phyloP scores from a whole-genome alignment of 1,140 invertebrate species.

The Solen grandis region DNA sequence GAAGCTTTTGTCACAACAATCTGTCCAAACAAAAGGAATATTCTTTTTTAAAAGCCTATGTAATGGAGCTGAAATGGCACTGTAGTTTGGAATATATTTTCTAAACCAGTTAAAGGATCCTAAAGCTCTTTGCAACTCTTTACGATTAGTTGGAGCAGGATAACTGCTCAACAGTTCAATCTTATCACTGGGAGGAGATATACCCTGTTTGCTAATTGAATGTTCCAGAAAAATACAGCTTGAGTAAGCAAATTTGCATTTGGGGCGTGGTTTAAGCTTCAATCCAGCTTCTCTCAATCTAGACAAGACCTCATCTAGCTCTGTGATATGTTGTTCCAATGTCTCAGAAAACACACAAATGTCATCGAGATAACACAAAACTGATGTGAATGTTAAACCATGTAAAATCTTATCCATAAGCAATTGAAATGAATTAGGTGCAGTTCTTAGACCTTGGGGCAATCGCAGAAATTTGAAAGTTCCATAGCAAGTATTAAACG shows the following conservation, averaged over 20 bases:
- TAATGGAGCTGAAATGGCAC: constrained; percentile 37
- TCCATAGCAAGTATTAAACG: constrained; percentile 56
- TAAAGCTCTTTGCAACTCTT: constrained; percentile 40
- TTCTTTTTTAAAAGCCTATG: constrained; percentile 41
- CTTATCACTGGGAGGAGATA: constrained; percentile 34
- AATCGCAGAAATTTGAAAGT: constrained; percentile 49
- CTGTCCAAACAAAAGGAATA: constrained; percentile 26
- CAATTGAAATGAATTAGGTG: constrained; percentile 48
- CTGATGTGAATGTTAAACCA: constrained; percentile 42
- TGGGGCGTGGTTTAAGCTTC: constrained; percentile 33
- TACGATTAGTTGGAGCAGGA: constrained; percentile 37
- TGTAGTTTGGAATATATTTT: constrained; percentile 47
- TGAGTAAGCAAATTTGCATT: constrained; percentile 49
- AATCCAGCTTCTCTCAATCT: constrained; percentile 36
- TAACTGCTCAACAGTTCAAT: constrained; percentile 34
- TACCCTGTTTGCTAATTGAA: constrained; percentile 48
- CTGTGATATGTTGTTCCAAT: constrained; percentile 50
- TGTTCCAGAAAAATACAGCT: constrained; percentile 52
- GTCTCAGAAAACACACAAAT: constrained; percentile 37
- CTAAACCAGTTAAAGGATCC: constrained; percentile 61
- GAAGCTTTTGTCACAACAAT: constrained; percentile 22
- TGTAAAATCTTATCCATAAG: constrained; percentile 57
- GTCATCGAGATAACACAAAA: constrained; percentile 58
- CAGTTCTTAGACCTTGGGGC: constrained; percentile 45
- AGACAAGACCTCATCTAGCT: constrained; percentile 50